Evolutionary conservation across 2,113 vertebrate species (phyloP), one percentile per base, ranked within the genome.

Genomic region (Danio rerio): DNA sequence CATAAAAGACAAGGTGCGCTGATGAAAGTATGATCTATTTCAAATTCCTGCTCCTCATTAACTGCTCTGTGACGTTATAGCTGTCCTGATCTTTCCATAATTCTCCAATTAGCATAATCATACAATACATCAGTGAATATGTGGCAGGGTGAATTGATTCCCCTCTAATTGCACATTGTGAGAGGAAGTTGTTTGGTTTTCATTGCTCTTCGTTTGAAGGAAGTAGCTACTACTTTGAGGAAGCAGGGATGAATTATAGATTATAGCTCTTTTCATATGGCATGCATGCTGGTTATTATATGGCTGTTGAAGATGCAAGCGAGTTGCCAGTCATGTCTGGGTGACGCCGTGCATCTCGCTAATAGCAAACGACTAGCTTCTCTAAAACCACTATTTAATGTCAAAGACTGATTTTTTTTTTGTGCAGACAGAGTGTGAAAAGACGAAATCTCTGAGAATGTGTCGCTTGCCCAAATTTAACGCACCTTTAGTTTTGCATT

Each of bases 71-170:
- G 40, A 68, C 63, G 59, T 82, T 90, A 90, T 83, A 77, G 61
- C 47, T 53, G 68, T 85, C 82, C 78, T 78, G 77, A 88, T 86
- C 68, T 78, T 81, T 87, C 81, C 85, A 72, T 84, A 88, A 89
- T 91, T 85, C 84, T 68, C 70, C 84, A 86, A 92, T 90, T 88
- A 90, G 56, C 83, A 81, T 86, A 87, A 89, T 88, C 81, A 87
- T 45, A 7, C 78, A 83, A 82, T 82, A 78, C 81, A 82, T 76
- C 6, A 56, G 85, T 80, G 87, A 61, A 18, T 84, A 89, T 87
- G 87, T 63, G 55, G 72, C 56, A 20, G 72, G 45, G 45, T 31
- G 78, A 69, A 77, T 77, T 63, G 70, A 80, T 74, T 80, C 73
- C 52, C 52, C 63, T n/a, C 82, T 83, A 85, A 89, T 80, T 84